Percentiles rank a stretch among this genome's conserved stretches.
phyloP scores from a whole-genome alignment of 2,888 invertebrate species.

The Alloscopus bannaensis region DNA sequence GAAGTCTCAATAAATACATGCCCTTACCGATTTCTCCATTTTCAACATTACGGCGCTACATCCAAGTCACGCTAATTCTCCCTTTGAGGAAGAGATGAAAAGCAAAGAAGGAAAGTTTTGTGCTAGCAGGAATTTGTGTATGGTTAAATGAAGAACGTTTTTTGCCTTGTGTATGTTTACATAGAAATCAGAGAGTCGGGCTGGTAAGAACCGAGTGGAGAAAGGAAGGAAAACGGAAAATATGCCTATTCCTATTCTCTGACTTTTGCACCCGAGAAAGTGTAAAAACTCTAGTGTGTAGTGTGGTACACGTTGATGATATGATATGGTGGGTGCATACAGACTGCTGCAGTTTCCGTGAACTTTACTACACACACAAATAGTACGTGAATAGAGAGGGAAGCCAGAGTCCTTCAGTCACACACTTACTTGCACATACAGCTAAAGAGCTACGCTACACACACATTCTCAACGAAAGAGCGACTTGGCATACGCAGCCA shows the following conservation, averaged over 20 bases:
- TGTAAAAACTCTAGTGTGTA: conserved; percentile 9
- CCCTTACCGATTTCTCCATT: not conserved
- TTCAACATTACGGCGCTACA: not conserved
- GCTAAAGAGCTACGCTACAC: not conserved
- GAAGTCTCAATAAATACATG: no score
- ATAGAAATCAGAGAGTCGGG: not conserved
- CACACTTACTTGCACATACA: conserved; percentile 3
- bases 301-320: conserved; percentile 28
- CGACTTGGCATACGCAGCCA: conserved; percentile 13
- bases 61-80: not conserved
- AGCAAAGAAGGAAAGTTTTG: not conserved
- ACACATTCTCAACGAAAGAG: not conserved
- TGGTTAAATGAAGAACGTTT: not conserved
- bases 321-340: conserved; percentile 62
- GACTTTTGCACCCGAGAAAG: not conserved
- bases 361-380: conserved; percentile 51
- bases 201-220: not conserved
- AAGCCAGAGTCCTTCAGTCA: not conserved
- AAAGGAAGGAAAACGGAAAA: conserved; percentile 19
- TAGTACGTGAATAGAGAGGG: not conserved
- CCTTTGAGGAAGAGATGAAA: not conserved
- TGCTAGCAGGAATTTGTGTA: not conserved
- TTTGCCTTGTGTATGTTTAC: not conserved
- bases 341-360: conserved; percentile 63
- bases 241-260: not conserved